Percentiles rank a stretch among this genome's conserved stretches.
phyloP scores from a whole-genome alignment of 2,888 invertebrate species.

The Idaea dimidiata region DNA sequence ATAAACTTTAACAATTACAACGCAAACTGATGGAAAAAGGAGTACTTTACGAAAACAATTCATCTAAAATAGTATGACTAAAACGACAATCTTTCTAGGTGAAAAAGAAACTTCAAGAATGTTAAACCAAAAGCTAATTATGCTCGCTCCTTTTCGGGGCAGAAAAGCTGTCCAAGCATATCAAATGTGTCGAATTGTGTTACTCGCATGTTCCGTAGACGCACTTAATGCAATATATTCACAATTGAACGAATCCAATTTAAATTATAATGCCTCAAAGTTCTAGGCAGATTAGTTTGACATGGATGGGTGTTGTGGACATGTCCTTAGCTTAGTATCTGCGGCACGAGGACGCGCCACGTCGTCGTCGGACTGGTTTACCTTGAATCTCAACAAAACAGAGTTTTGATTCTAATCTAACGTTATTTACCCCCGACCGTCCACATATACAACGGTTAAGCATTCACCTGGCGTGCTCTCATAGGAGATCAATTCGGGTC shows the following conservation, averaged over 20 bases:
- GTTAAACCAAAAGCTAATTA: no score
- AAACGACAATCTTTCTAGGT: no score
- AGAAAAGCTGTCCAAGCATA: no score
- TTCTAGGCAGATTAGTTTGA: conserved; percentile 2
- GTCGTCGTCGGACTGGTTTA: conserved; percentile 55
- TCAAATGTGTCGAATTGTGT: no score
- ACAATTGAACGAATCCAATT: not conserved
- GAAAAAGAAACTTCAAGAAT: no score
- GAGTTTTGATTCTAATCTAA: conserved; percentile 35
- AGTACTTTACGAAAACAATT: not conserved
- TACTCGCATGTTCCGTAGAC: no score
- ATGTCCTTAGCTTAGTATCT: conserved; percentile 27
- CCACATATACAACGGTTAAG: conserved; percentile 10
- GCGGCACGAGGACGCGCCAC: conserved; percentile 37
- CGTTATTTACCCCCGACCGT: conserved; percentile 22
- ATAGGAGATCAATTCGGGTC: conserved; percentile 11
- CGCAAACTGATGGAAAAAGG: not conserved
- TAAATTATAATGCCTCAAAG: not conserved
- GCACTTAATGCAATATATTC: not conserved
- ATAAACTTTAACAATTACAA: not conserved
- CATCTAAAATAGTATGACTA: no score
- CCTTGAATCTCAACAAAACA: conserved; percentile 66
- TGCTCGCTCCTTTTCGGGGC: no score
- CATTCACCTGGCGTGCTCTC: conserved; percentile 12
- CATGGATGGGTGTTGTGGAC: conserved; percentile 12